Evolutionary conservation across 2,113 vertebrate genomes (phyloP), one percentile per base, ranked within the genome.

Genomic region (Pantherophis guttatus): DNA sequence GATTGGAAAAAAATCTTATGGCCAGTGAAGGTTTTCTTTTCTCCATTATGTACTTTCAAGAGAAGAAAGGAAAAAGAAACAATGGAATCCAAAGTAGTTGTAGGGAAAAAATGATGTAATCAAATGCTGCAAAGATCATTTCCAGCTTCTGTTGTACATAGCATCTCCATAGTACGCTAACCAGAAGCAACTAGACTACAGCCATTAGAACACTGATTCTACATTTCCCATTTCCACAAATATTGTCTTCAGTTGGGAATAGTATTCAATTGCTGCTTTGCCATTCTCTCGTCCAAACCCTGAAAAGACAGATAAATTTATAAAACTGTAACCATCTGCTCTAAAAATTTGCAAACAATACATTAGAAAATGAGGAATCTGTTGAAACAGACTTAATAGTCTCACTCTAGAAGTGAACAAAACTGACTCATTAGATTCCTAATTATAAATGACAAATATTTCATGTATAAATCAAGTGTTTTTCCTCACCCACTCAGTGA

Each of bases 211-310:
- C 24, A 95, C 95, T 1, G 97, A 98, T 0, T 99, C 98, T 9
- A 99, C 99, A 0, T 99, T 98, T 0, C 99, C 99, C 99, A 99
- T 99, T 96, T 99, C 99, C 96, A 99, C 99, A 0, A 98, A 98
- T 91, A 99, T 98, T 0, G 99, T 99, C 98, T 99, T 99, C 94
- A 99, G 98, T 94, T 99, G 99, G 0, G 99, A 98, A 94, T 99
- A 99, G 95, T 99, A 98, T 86, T 99, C 99, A 0, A 99, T 97
- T 0, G 99, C 98, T 93, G 98, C 98, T 48, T 97, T 97, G 62
- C 99, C 99, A 0, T 99, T 99, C 97, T 99, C 99, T 96, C 98
- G 98, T 95, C 99, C 99, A 89, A 99, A 99, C 10, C 99, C 99
- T 99, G 98, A 19, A 95, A 81, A 89, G 86, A 55, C 54, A 93